Conservation (phyloP, 2,797 vertebrate genomes). For the Eleutherodactylus coqui region DNA sequence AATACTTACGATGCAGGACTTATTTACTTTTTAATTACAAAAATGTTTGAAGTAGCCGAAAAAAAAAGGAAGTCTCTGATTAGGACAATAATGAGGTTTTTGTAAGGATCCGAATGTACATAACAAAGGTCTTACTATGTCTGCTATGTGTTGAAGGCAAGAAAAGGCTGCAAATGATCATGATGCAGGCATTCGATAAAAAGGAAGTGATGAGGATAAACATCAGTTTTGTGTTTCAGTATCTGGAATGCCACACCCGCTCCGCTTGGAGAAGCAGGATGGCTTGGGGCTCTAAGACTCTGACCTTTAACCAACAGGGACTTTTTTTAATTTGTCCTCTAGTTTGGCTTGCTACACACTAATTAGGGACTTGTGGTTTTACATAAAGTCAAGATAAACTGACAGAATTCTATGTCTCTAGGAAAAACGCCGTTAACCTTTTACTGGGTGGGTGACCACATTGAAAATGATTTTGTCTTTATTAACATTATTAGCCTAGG, state of each 20-base stretch:
- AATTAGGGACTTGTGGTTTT: conserved; percentile 36
- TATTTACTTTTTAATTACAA: not conserved
- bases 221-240: conserved; percentile 43
- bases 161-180: conserved; percentile 15
- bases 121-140: conserved; percentile 41
- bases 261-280: conserved; percentile 20
- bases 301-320: conserved; percentile 37
- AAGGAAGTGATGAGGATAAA: conserved; percentile 53
- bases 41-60: not conserved
- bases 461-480: not conserved
- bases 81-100: conserved; percentile 31
- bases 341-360: conserved; percentile 8
- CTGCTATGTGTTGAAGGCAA: conserved; percentile 31
- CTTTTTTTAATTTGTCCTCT: conserved; percentile 38
- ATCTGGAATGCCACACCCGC: conserved; percentile 27
- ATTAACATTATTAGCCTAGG: not conserved
- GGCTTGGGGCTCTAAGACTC: conserved; percentile 7
- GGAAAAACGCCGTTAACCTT: not conserved
- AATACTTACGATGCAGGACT: no score
- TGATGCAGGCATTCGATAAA: conserved; percentile 45
- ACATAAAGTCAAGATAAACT: conserved; percentile 31
- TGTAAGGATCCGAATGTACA: conserved; percentile 36
- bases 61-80: conserved; percentile 6
- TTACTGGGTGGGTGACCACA: conserved; percentile 10
- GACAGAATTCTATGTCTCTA: not conserved